Evolutionary conservation across 1,140 invertebrate genomes (phyloP).

Genomic region (Melitaea cinxia): DNA sequence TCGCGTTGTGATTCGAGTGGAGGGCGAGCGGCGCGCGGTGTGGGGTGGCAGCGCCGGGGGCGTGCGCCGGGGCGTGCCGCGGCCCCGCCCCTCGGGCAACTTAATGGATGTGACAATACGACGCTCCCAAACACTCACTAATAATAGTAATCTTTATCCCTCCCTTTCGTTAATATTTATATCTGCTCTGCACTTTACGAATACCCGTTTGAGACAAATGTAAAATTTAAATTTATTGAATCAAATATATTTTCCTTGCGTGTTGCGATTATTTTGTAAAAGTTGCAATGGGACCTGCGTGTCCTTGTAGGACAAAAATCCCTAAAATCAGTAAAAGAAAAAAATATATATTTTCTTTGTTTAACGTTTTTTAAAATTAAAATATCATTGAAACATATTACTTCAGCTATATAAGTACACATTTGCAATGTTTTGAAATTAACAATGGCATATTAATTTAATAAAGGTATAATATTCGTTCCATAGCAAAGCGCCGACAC

Average conservation of each 20-base stretch:
- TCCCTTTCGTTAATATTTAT: slow-evolving; percentile 52
- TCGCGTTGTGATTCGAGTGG: slow-evolving; percentile 42
- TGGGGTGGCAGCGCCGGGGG: slow-evolving; percentile 47
- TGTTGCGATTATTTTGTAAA: no score
- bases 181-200: not conserved
- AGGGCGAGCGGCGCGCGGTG: slow-evolving; percentile 41
- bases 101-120: slow-evolving; percentile 79
- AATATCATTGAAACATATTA: no score
- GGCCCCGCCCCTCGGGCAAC: slow-evolving; percentile 57
- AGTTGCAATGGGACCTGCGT: no score
- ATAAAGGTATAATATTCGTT: no score
- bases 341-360: no score
- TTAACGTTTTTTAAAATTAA: no score
- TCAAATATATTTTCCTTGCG: not conserved
- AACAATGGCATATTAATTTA: no score
- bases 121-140: slow-evolving; percentile 68
- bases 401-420: no score
- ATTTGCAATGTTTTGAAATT: no score
- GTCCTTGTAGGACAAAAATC: no score
- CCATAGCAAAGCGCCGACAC: no score
- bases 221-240: not conserved
- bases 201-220: not conserved
- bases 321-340: no score
- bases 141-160: slow-evolving; percentile 74
- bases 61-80: slow-evolving; percentile 56